Conservation (phyloP, 2,113 vertebrate genomes). For the cattle (Bos taurus) region ARS-UCD2.0 NC_037339.1:48847001-48847500, state of each 20-base stretch:
- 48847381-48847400: background rate
- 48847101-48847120: background rate
- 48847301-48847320: background rate
- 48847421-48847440: background rate
- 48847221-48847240: background rate
- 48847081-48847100: background rate
- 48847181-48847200: background rate
- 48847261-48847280: background rate
- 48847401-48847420: background rate
- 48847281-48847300: background rate
- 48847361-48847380: background rate
- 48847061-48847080: conserved; percentile 28
- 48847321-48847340: background rate
- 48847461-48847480: background rate
- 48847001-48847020: background rate
- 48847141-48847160: background rate
- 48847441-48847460: background rate
- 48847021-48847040: background rate
- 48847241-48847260: background rate
- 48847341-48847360: conserved; percentile 2
- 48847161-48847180: background rate
- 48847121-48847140: background rate
- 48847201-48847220: background rate
- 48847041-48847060: background rate
- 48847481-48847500: background rate